Evolutionary conservation across 2,888 invertebrate genomes (phyloP), one percentile per base, ranked within the genome.

Genomic region (Pharmacophagus antenor): DNA sequence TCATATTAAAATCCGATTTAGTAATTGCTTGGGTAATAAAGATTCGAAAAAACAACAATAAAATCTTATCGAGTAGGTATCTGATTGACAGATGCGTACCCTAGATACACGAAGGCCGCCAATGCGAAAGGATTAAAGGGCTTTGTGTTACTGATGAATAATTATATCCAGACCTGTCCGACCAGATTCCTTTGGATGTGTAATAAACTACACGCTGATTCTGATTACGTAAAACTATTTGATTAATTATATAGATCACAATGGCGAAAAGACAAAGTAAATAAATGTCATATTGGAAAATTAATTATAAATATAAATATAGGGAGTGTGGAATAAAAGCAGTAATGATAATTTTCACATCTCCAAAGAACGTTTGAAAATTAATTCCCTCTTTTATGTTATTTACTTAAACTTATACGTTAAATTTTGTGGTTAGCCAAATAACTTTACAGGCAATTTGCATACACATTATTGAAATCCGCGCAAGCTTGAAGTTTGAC

Each of bases 141-240:
- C 82, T 85, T 86, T 85, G 82, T 85, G 74, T 77, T 73, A 73
- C 82, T 85, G 86, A 87, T 88, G 88, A 88, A 88, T 88, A 87
- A 87, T 86, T 86, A 84, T 85, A 85, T 84, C 85, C 86, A 79
- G 75, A n/a, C n/a, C n/a, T 77, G 74, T 75, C 80, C 84, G 81
- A 80, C 80, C 82, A 77, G 85, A 85, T 82, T 85, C 87, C 82
- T 83, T 79, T 77, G 77, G 85, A 82, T 86, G 83, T 85, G 84
- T 83, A 77, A 77, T 85, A 84, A 88, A 87, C 49, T 25, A 49
- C 17, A 15, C 42, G 18, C 1, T 49, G 47, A 22, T 21, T 47
- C 47, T 21, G 15, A n/a, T 22, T 47, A 22, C 22, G 47, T 47
- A 10, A 12, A 22, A 22, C 17, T 47, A 47, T 22, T 21, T 22